Base-by-base conservation (phyloP, 2,888 invertebrate genomes). In the Eretmocerus hayati region DNA sequence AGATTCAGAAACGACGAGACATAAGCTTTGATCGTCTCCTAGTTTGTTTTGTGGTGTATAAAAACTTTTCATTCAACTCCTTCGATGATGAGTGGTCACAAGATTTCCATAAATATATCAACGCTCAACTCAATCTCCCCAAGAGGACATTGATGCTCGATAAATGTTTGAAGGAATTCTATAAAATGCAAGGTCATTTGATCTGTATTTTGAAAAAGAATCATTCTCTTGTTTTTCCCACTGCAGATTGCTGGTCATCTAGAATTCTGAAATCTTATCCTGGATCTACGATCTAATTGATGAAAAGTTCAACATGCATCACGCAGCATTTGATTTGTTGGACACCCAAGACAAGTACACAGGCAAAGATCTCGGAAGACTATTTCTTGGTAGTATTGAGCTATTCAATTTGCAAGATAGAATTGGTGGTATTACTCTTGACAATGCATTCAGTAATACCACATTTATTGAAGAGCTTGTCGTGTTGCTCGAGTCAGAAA, bases 231-330 rank as follows among this genome's bases (percentile, higher is more conserved):
- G 50, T 59, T 31, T 52, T 56, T 32, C 58, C 59, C 32, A 58
- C 61, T 16, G 54, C 60, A 48, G 56, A 61, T 52, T 58, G 55
- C 20, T 60, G 58, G 58, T 54, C 59, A 21, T 58, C 58, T n/a
- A 50, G 57, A 41, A 46, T 44, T 46, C 52, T 50, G 21, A 56
- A 48, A 50, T 54, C 54, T 23, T 59, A 47, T 45, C 61, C 61
- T 49, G 62, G 59, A 16, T 54, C 62, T 13, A 62, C 60, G 18
- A 39, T 38, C 9, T 57, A 62, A 54, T 60, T 42, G 59, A 61
- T 23, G 18, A 56, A 4, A 36, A 53, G 15, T 62, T 57, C 57
- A 50, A 53, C 8, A 38, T 52, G 23, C 52, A 58, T 22, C 60
- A 58, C 22, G 33, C 57, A 16, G 54, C 55, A 21, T 37, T 60